Percentiles rank a stretch among this genome's conserved stretches.
Evolutionary conservation across 1,140 invertebrate genomes (phyloP).

Genomic region (Globodera ellingtonae): DNA sequence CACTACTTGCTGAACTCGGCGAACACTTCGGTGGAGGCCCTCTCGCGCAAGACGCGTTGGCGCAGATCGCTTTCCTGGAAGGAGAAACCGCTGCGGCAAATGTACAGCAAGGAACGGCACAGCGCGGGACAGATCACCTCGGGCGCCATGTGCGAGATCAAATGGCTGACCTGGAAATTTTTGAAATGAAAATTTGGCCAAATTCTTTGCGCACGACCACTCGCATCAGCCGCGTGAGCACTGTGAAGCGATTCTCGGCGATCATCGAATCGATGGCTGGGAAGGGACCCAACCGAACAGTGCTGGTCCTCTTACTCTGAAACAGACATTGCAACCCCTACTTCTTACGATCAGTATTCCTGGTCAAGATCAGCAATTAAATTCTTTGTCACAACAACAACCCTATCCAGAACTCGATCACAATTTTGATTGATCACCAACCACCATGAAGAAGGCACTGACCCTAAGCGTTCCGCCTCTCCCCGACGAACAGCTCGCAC

Average conservation of each 20-base stretch:
- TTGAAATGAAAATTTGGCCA: not conserved
- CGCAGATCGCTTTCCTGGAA: conserved; percentile 53
- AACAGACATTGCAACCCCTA: not conserved
- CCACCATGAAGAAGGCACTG: not conserved
- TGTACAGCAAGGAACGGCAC: conserved; percentile 47
- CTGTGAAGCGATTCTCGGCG: conserved; percentile 61
- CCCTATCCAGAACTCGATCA: too few relatives aligned
- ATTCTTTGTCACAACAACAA: too few relatives aligned
- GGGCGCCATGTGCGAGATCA: conserved; percentile 43
- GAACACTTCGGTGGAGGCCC: conserved; percentile 39
- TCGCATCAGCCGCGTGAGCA: conserved; percentile 54
- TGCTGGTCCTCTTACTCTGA: conserved; percentile 18
- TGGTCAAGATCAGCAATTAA: too few relatives aligned
- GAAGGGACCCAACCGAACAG: conserved; percentile 59
- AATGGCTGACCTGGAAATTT: conserved; percentile 50
- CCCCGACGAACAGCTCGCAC: not conserved
- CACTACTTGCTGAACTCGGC: conserved; percentile 37
- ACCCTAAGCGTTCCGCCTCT: not conserved
- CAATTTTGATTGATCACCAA: too few relatives aligned
- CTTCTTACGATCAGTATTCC: too few relatives aligned
- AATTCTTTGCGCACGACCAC: conserved; percentile 41
- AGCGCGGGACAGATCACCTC: conserved; percentile 56
- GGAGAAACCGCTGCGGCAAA: conserved; percentile 50
- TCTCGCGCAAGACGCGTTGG: conserved; percentile 40
- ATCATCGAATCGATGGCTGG: conserved; percentile 61